phyloP scores from a whole-genome alignment of 2,797 vertebrate genomes.

The Myiotriccus ornatus region DNA sequence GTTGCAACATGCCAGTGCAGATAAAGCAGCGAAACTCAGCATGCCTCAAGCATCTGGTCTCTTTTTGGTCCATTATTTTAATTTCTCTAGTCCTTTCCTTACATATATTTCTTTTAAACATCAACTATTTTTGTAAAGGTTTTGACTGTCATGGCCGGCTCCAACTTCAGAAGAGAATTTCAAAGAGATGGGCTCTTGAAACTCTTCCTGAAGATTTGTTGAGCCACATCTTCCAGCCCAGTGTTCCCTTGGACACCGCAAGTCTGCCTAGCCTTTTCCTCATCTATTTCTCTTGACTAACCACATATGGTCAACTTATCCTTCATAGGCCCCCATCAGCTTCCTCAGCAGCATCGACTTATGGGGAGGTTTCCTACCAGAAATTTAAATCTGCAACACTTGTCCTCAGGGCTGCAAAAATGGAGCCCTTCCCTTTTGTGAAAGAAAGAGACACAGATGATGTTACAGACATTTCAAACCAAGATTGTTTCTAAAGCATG shows the following conservation, averaged over 20 bases:
- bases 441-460: background rate
- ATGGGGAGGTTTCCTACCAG: background rate
- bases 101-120: background rate
- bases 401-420: background rate
- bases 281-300: background rate
- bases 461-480: background rate
- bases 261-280: background rate
- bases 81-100: background rate
- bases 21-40: background rate
- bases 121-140: background rate
- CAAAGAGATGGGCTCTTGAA: background rate
- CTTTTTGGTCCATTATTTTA: background rate
- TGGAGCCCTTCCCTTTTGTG: background rate
- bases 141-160: background rate
- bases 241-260: background rate
- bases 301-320: background rate
- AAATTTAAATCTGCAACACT: background rate
- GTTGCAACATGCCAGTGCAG: accelerated
- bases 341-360: background rate
- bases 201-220: background rate
- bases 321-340: background rate
- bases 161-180: background rate
- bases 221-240: background rate
- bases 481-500: slow-evolving; percentile 7
- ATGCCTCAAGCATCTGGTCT: background rate